Percentiles rank a stretch among this genome's conserved stretches.
Evolutionary conservation across 2,888 invertebrate species (phyloP).

Genomic region (Tinea trinotella): DNA sequence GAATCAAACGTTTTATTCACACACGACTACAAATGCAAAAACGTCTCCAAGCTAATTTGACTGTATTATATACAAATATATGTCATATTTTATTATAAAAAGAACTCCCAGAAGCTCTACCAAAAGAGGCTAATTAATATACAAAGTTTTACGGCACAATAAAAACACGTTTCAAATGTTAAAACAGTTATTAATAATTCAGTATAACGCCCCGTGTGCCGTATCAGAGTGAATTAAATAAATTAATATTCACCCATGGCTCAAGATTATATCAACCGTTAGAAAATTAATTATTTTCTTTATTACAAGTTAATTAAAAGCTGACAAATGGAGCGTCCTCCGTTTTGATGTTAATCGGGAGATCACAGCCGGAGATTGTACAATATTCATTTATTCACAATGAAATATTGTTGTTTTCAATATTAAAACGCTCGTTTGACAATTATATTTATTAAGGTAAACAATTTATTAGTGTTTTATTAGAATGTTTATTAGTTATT

Average conservation of each 20-base stretch:
- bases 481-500: no score
- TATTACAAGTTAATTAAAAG: constrained; percentile 35
- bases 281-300: constrained; percentile 30
- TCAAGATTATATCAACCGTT: constrained; percentile 18
- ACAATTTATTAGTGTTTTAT: no score
- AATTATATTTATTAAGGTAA: background rate
- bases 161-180: background rate
- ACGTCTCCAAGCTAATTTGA: no score
- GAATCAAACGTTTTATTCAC: no score
- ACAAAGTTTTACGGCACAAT: background rate
- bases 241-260: constrained; percentile 28
- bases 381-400: constrained; percentile 29
- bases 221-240: constrained; percentile 23
- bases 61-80: no score
- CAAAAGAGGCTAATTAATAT: background rate
- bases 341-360: constrained; percentile 21
- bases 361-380: constrained; percentile 24
- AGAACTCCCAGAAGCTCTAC: no score
- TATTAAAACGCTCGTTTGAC: background rate
- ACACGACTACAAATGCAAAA: no score
- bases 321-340: constrained; percentile 30
- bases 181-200: background rate
- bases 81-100: no score
- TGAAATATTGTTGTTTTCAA: constrained; percentile 16
- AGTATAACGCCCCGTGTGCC: background rate